Percentiles rank a stretch among this genome's conserved stretches.
Evolutionary conservation across 1,140 invertebrate species (phyloP).

Genomic region (Elysia chlorotica): DNA sequence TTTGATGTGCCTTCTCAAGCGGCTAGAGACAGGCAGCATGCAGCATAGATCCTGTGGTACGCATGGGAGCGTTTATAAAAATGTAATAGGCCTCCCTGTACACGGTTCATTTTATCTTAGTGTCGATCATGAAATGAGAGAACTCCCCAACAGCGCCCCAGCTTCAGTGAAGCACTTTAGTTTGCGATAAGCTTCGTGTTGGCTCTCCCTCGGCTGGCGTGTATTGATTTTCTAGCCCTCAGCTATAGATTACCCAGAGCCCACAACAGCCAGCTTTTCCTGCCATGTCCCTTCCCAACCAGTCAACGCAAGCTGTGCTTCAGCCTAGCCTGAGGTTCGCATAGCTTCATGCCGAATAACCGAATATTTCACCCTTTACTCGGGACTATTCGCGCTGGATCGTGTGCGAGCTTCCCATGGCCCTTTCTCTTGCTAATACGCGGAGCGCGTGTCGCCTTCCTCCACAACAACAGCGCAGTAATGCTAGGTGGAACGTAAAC

Average conservation of each 20-base stretch:
- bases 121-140: too few relatives aligned
- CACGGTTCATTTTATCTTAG: too few relatives aligned
- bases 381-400: too few relatives aligned
- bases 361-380: neutral
- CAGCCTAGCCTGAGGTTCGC: too few relatives aligned
- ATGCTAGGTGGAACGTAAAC: slow-evolving; percentile 21
- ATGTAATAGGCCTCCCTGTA: too few relatives aligned
- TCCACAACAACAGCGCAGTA: slow-evolving; percentile 19
- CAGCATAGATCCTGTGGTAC: too few relatives aligned
- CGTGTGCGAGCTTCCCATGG: neutral
- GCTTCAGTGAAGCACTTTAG: slow-evolving; percentile 15
- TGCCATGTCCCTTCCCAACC: slow-evolving; percentile 6
- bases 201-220: slow-evolving; percentile 18
- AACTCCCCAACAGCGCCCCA: slow-evolving; percentile 11
- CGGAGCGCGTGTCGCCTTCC: too few relatives aligned
- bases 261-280: slow-evolving; percentile 14
- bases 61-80: too few relatives aligned
- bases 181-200: slow-evolving; percentile 27
- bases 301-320: slow-evolving; percentile 22
- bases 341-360: too few relatives aligned
- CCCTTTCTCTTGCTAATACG: neutral
- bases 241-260: slow-evolving; percentile 24
- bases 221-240: slow-evolving; percentile 27
- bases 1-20: too few relatives aligned
- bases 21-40: too few relatives aligned